Evolutionary conservation across 2,888 invertebrate genomes (phyloP).

Genomic region (Troilus luridus): DNA sequence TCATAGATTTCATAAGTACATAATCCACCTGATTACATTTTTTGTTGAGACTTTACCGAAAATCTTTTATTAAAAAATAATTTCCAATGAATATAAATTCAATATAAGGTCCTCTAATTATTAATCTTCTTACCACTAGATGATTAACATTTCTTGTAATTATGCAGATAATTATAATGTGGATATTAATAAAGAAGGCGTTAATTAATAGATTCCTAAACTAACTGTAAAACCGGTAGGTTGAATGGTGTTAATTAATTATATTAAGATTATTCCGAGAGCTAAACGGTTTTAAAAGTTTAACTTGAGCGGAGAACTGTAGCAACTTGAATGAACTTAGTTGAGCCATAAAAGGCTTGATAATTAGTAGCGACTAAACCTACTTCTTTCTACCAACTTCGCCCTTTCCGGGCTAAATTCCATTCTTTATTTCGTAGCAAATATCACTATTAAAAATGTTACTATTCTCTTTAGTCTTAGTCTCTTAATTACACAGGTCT

Average conservation of each 20-base stretch:
- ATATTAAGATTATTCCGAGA: neutral
- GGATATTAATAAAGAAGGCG: neutral
- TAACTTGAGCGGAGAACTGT: neutral
- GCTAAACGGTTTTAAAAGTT: slow-evolving; percentile 33
- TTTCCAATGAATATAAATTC: too few species aligned
- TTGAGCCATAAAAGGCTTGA: slow-evolving; percentile 49
- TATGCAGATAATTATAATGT: neutral
- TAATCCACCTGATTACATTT: too few species aligned
- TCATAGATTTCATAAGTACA: too few species aligned
- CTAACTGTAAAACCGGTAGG: neutral
- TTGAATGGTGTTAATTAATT: slow-evolving; percentile 2
- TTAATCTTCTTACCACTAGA: too few species aligned
- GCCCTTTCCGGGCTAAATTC: neutral
- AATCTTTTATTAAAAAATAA: too few species aligned
- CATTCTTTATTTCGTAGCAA: neutral
- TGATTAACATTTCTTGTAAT: too few species aligned
- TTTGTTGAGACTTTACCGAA: too few species aligned
- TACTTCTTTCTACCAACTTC: slow-evolving; percentile 21
- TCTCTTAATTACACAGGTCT: too few species aligned
- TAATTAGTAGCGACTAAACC: slow-evolving; percentile 25
- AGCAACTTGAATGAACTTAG: slow-evolving; percentile 32
- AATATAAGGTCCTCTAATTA: too few species aligned
- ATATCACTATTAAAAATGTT: too few species aligned
- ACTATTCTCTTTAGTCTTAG: neutral
- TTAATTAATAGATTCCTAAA: neutral